Base-by-base conservation (phyloP, 2,113 vertebrate genomes). In the Loxodonta africana region DNA sequence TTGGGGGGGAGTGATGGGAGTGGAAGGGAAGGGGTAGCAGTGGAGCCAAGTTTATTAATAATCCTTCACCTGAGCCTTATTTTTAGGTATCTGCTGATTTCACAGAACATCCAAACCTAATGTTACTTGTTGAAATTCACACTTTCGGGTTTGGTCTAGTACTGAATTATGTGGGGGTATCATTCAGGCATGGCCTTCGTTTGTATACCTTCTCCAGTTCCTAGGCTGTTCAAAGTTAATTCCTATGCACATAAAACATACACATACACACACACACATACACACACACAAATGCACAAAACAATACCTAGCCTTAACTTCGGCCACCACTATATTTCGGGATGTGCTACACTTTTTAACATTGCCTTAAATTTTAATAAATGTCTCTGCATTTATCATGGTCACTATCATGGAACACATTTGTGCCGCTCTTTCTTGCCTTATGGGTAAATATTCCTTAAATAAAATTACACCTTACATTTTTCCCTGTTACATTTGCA, bases 361-460 rank as follows among this genome's bases (percentile, higher is more conserved):
- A 4, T 21, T 77, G 46, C 83, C 94, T 94, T 88, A 74, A 62
- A 1, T 81, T 96, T 60, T 69, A 88, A 83, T 46, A 88, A 53
- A 62, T 71, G 21, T 48, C 48, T 90, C n/a, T 67, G 57, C 41
- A 23, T 90, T 83, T 91, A 71, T 96, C 51, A 73, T 37, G 6
- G 10, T 63, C 41, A 76, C 21, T 60, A n/a, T n/a, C 30, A 26
- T 80, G 44, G 67, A 83, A 48, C 65, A 53, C 30, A 86, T 78
- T 85, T 69, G 25, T 6, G 73, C 62, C 20, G n/a, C 5, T 0
- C 12, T 84, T 93, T 80, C 41, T 83, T 63, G 11, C 21, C 57
- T 92, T 86, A 65, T 62, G 85, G 74, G 33, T 88, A 63, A 95
- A 86, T 86, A 81, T n/a, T 94, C 5, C 25, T n/a, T 57, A 15